Percentiles rank a stretch among this genome's conserved stretches.
Evolutionary conservation across 2,888 invertebrate genomes (phyloP).

Genomic region (Melieria picta): DNA sequence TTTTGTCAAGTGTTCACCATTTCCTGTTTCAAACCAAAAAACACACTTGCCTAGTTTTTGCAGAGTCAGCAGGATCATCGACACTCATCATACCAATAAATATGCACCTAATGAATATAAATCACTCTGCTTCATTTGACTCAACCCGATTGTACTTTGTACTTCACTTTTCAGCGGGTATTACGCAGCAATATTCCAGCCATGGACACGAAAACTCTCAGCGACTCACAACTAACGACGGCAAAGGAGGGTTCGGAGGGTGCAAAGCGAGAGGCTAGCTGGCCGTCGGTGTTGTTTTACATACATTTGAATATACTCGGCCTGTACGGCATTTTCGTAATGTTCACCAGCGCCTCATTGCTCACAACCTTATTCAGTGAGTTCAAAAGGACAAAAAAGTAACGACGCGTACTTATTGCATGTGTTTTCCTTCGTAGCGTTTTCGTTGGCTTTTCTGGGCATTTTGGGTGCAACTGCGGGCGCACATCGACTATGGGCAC

Average conservation of each 20-base stretch:
- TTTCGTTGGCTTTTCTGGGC: constrained; percentile 72
- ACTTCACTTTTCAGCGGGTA: too few relatives aligned
- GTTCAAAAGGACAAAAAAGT: constrained; percentile 53
- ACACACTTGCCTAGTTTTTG: too few relatives aligned
- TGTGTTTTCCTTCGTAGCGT: constrained; percentile 68
- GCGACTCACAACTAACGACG: not conserved
- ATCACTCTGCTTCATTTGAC: too few relatives aligned
- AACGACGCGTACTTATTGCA: not conserved
- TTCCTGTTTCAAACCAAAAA: too few relatives aligned
- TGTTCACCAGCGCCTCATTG: constrained; percentile 72
- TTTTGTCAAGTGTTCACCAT: too few relatives aligned
- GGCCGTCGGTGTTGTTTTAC: constrained; percentile 79
- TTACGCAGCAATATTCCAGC: too few relatives aligned
- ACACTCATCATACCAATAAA: too few relatives aligned
- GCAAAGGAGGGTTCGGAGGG: constrained; percentile 51
- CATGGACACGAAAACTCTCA: too few relatives aligned
- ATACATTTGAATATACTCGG: constrained; percentile 79
- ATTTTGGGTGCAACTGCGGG: constrained; percentile 88
- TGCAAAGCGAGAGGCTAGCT: constrained; percentile 73
- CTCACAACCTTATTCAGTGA: constrained; percentile 74
- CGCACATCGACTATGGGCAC: constrained; percentile 94
- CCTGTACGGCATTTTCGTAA: constrained; percentile 72
- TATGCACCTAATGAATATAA: too few relatives aligned
- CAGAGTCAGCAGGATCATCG: too few relatives aligned
- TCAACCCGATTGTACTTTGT: too few relatives aligned